Percentiles rank a stretch among this genome's conserved stretches.
Evolutionary conservation across 2,113 vertebrate species (phyloP).

Genomic region (Mobula birostris): DNA sequence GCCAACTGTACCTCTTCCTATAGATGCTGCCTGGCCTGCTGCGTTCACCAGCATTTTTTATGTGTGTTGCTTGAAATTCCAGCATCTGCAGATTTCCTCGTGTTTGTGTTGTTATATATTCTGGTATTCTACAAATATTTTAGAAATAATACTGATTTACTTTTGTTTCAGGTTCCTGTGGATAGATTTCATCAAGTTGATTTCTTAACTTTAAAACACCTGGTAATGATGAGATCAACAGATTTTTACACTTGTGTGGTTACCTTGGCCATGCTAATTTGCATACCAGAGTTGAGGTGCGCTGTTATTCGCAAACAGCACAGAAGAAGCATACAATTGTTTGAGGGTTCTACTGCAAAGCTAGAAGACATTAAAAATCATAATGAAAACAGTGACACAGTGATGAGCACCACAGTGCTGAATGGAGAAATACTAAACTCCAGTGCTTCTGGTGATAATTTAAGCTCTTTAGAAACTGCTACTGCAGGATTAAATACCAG

Average conservation of each 20-base stretch:
- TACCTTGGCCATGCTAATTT: conserved; percentile 53
- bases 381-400: neutral
- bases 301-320: conserved; percentile 44
- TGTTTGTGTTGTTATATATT: neutral
- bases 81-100: too few species aligned
- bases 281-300: conserved; percentile 45
- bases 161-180: conserved; percentile 48
- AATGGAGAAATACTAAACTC: conserved; percentile 38
- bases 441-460: conserved; percentile 41
- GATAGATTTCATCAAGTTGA: conserved; percentile 39
- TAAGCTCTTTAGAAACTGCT: conserved; percentile 39
- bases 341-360: conserved; percentile 38
- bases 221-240: conserved; percentile 52
- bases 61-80: too few species aligned
- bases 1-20: too few species aligned
- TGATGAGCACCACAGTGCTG: conserved; percentile 39
- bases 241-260: conserved; percentile 43
- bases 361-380: conserved; percentile 41
- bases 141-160: neutral
- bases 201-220: conserved; percentile 36
- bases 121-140: neutral
- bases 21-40: too few species aligned
- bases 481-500: conserved; percentile 38
- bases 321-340: conserved; percentile 38
- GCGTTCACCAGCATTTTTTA: too few species aligned